These are phyloP conservation scores for Oscarella lobularis DNA, from an alignment of 37 sponge, comb jelly and placozoan genomes.

Conservation along the genomic window DNA sequence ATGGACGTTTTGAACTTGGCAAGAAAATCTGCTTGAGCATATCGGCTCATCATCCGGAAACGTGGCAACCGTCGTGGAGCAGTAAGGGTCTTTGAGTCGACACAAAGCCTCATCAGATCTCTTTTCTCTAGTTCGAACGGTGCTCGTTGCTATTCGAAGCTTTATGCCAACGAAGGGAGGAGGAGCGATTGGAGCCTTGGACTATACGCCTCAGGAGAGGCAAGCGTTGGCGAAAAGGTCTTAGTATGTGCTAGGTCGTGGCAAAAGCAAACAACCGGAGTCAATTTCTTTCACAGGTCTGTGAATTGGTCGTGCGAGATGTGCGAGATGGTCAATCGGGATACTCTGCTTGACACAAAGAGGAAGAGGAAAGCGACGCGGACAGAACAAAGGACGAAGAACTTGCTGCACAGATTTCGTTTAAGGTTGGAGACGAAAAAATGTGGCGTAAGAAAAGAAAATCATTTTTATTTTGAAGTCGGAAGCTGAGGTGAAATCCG, in stretches of 20 bases:
- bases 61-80: slow-evolving; percentile 99
- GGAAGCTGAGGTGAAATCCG: slow-evolving; percentile 11
- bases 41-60: slow-evolving; percentile 90
- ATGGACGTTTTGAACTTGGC: slow-evolving; percentile 84
- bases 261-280: no score
- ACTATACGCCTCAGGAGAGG: slow-evolving; percentile 63
- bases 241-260: neutral
- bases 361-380: neutral
- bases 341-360: slow-evolving; percentile 14
- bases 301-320: slow-evolving; percentile 44
- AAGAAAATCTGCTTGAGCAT: slow-evolving; percentile 95
- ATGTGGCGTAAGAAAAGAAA: no score
- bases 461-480: no score
- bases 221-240: slow-evolving; percentile 44
- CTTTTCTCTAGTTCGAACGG: slow-evolving; percentile 67
- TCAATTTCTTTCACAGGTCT: no score
- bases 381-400: slow-evolving; percentile 41
- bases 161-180: slow-evolving; percentile 93
- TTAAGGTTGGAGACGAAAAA: slow-evolving; percentile 20
- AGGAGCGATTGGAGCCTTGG: slow-evolving; percentile 90
- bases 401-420: slow-evolving; percentile 68
- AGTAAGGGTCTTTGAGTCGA: slow-evolving; percentile 38
- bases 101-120: neutral
- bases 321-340: slow-evolving; percentile 39
- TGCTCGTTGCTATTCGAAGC: slow-evolving; percentile 83